Evolutionary conservation across 1,140 invertebrate genomes (phyloP).

Genomic region (Heterodera carotae): DNA sequence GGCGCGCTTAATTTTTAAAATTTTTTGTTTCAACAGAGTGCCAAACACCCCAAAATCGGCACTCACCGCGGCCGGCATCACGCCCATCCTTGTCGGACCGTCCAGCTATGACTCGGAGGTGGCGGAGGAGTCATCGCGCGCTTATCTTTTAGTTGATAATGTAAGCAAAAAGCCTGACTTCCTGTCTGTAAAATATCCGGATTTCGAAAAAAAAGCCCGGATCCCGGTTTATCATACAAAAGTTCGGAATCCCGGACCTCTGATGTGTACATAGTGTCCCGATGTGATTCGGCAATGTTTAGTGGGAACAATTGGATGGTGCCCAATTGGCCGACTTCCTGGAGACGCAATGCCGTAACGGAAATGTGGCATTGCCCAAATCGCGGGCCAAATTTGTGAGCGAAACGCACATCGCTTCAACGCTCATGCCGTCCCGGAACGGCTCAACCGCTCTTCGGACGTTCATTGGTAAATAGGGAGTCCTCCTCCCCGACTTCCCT

Average conservation of each 20-base stretch:
- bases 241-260: too few species aligned
- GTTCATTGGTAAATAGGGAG: too few species aligned
- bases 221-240: too few species aligned
- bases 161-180: background rate
- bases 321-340: constrained; percentile 14
- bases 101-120: constrained; percentile 40
- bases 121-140: constrained; percentile 17
- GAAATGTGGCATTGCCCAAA: constrained; percentile 11
- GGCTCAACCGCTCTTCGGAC: background rate
- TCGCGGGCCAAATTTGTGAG: constrained; percentile 27
- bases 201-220: too few species aligned
- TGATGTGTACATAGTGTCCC: too few species aligned
- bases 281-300: too few species aligned
- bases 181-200: too few species aligned
- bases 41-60: background rate
- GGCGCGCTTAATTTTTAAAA: too few species aligned
- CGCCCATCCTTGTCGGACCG: constrained; percentile 26
- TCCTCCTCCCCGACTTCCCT: too few species aligned
- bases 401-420: background rate
- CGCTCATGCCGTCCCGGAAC: background rate
- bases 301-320: constrained; percentile 23
- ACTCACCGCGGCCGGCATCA: constrained; percentile 1
- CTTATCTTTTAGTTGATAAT: constrained; percentile 10
- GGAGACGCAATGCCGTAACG: constrained; percentile 2
- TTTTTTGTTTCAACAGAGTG: constrained; percentile 23